Evolutionary conservation across 2,888 invertebrate species (phyloP), one percentile per base, ranked within the genome.

Genomic region (Zootermopsis nevadensis): DNA sequence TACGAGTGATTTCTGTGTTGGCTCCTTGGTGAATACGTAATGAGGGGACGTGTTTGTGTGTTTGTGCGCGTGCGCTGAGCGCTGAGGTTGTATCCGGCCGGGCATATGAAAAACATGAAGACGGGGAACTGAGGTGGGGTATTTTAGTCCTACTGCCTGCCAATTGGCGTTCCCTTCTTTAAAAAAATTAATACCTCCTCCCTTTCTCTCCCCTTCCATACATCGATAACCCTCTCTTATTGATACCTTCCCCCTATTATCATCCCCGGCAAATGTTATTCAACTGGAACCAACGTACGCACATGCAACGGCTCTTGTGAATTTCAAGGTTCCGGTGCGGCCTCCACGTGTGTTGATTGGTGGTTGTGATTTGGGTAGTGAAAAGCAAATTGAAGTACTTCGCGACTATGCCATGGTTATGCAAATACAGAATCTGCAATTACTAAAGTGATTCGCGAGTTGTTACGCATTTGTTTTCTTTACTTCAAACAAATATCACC

Each of bases 181-280:
- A 60, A 79, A 79, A 79, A 79, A 79, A 66, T 60, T 79, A 79
- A 60, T 60, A 79, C 60, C 35, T 60, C 33, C 60, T 27, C 60
- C 8, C 66, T 38, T 35, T 27, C 6, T 2, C 66, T 53, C 31
- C 35, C 74, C n/a, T 24, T 66, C 79, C 79, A 60, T 79, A 60
- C 79, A 79, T 60, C 79, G 60, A 79, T 79, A 79, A 79, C 79
- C 79, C 79, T 79, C 60, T 79, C 79, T 60, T 79, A 79, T 79
- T 79, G 79, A 79, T 79, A 79, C 79, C 79, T 33, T n/a, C 60
- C 79, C 66, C 27, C 60, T 22, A 60, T 79, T 60, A 79, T 79
- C 60, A 79, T 79, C 66, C 79, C 66, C 48, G 30, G 77, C 53
- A 55, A 79, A 55, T 79, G 55, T 27, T 31, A 77, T 77, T 77